Evolutionary conservation across 2,797 vertebrate species (phyloP).

Genomic region (Threskiornis aethiopicus): DNA sequence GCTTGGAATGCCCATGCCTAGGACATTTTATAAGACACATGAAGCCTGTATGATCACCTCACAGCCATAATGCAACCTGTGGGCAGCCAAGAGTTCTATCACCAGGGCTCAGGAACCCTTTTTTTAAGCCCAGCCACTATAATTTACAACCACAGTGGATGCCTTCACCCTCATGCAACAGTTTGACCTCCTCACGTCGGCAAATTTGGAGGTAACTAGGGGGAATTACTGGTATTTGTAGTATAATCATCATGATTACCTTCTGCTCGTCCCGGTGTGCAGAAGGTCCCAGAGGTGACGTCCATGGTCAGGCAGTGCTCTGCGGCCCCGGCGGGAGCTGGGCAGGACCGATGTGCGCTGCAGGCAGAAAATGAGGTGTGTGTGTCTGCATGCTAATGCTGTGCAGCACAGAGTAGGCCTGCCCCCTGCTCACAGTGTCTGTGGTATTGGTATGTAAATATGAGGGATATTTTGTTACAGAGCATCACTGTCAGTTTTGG

Average conservation of each 20-base stretch:
- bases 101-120: not conserved
- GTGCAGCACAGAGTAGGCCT: not conserved
- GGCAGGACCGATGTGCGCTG: accelerated
- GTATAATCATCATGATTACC: accelerated
- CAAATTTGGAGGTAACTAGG: not conserved
- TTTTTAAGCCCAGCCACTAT: not conserved
- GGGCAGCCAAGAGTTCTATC: not conserved
- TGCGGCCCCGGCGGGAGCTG: accelerated
- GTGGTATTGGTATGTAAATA: not conserved
- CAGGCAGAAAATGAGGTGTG: not conserved
- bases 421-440: accelerated
- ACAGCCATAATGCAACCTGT: not conserved
- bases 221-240: not conserved
- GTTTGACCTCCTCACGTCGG: not conserved
- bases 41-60: not conserved
- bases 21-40: not conserved
- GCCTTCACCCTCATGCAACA: not conserved
- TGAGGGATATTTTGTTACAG: not conserved
- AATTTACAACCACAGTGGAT: not conserved
- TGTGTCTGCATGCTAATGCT: not conserved
- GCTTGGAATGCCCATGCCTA: not conserved
- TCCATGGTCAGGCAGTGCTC: not conserved
- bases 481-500: not conserved
- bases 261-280: not conserved
- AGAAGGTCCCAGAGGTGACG: not conserved